These are phyloP conservation scores for Phalacrocorax pelagicus DNA, from an alignment of 2,113 vertebrate species.

Conservation along the genomic window DNA sequence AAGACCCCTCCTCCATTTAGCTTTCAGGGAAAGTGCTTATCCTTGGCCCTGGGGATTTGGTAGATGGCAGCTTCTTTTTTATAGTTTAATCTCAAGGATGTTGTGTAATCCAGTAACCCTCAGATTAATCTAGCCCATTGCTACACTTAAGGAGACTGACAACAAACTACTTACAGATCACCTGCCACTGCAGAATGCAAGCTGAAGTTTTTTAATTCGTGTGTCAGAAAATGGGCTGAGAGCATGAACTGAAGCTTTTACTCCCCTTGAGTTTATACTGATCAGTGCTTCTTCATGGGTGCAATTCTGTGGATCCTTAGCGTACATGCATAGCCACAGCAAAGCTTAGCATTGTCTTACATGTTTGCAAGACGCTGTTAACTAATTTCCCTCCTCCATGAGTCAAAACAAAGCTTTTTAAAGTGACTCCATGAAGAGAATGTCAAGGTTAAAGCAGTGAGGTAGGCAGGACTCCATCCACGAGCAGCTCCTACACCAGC, in stretches of 20 bases:
- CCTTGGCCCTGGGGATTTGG: not conserved
- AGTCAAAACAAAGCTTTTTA: not conserved
- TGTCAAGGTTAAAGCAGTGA: not conserved
- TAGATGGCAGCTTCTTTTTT: not conserved
- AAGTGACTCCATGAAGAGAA: not conserved
- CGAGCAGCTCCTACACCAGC: not conserved
- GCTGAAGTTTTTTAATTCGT: not conserved
- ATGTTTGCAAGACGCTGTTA: not conserved
- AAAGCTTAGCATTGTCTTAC: not conserved
- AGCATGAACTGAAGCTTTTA: not conserved
- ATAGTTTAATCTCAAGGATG: not conserved
- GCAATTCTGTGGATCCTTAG: not conserved
- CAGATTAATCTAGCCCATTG: not conserved
- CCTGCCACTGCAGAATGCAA: not conserved
- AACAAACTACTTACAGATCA: not conserved
- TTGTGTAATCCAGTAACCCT: not conserved
- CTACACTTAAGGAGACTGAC: not conserved
- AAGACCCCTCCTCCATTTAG: not conserved
- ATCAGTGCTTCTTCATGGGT: not conserved
- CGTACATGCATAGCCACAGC: not conserved
- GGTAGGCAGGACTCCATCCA: not conserved
- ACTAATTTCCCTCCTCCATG: not conserved
- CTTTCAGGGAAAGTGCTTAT: not conserved
- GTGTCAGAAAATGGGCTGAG: not conserved
- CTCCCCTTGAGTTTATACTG: not conserved